Percentiles rank a stretch among this genome's conserved stretches.
These are phyloP conservation scores for Ips nitidus DNA, from an alignment of 1,140 invertebrate species.

Conservation along the genomic window DNA sequence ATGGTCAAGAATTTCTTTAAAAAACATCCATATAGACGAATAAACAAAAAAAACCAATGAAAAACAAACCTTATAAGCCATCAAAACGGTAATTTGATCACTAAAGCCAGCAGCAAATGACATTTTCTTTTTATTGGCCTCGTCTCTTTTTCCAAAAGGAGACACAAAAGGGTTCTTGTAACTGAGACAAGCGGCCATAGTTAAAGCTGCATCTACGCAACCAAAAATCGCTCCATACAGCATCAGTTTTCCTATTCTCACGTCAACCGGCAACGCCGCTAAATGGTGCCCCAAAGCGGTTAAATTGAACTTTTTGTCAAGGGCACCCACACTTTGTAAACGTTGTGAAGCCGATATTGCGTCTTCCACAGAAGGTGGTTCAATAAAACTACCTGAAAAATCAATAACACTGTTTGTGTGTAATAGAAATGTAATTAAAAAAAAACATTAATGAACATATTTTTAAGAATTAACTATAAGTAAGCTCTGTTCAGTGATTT, in stretches of 20 bases:
- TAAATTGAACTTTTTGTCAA: conserved; percentile 76
- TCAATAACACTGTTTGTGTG: no score
- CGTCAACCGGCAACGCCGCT: conserved; percentile 87
- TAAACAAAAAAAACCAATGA: not conserved
- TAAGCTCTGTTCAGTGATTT: no score
- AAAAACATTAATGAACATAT: not conserved
- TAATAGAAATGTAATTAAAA: conserved; percentile 16
- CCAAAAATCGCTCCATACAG: conserved; percentile 89
- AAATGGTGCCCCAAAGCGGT: conserved; percentile 90
- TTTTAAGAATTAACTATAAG: no score
- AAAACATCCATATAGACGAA: conserved; percentile 1
- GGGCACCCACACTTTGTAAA: conserved; percentile 81
- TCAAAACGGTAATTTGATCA: conserved; percentile 79
- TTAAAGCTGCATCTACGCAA: conserved; percentile 90
- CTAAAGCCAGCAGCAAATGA: conserved; percentile 73
- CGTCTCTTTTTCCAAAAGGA: conserved; percentile 72
- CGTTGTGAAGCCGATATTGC: conserved; percentile 76
- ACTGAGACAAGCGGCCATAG: conserved; percentile 87
- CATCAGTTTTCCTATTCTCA: conserved; percentile 80
- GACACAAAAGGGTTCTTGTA: conserved; percentile 81
- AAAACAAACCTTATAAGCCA: conserved; percentile 70
- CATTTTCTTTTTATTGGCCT: conserved; percentile 71
- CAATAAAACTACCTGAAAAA: conserved; percentile 63
- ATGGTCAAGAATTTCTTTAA: conserved; percentile 73
- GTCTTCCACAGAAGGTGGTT: conserved; percentile 77